A percentile compares a stretch with the other conserved stretches of the same genome.
Evolutionary conservation across 2,797 vertebrate genomes (phyloP).

Genomic region (Benthosema pterotum): DNA sequence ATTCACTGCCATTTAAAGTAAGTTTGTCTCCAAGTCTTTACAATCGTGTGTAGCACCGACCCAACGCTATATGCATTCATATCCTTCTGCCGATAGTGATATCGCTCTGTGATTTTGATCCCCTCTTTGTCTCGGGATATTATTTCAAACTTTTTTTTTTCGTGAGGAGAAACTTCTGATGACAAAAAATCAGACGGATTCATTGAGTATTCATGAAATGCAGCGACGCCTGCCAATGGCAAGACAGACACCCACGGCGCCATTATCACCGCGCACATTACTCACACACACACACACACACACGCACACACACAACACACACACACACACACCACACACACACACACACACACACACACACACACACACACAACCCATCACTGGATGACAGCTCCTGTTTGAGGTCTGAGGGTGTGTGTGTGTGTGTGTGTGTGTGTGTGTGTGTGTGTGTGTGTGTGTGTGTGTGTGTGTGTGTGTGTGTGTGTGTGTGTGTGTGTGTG

Average conservation of each 20-base stretch:
- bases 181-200: conserved; percentile 57
- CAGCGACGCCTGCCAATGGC: conserved; percentile 66
- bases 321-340: conserved; percentile 36
- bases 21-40: conserved; percentile 6
- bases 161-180: conserved; percentile 65
- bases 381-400: too few relatives aligned
- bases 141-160: conserved; percentile 54
- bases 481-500: too few relatives aligned
- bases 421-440: too few relatives aligned
- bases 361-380: conserved; percentile 32
- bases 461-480: too few relatives aligned
- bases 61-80: not conserved
- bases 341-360: conserved; percentile 42
- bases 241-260: conserved; percentile 66
- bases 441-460: too few relatives aligned
- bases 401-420: too few relatives aligned
- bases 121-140: conserved; percentile 43
- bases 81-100: conserved; percentile 10
- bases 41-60: not conserved
- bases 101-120: conserved; percentile 14
- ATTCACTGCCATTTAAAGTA: too few relatives aligned
- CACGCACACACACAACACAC: conserved; percentile 45
- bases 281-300: conserved; percentile 48
- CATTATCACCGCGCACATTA: conserved; percentile 62
- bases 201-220: conserved; percentile 76